Evolutionary conservation across 2,888 invertebrate genomes (phyloP).

Genomic region (Augochlorella aurata): DNA sequence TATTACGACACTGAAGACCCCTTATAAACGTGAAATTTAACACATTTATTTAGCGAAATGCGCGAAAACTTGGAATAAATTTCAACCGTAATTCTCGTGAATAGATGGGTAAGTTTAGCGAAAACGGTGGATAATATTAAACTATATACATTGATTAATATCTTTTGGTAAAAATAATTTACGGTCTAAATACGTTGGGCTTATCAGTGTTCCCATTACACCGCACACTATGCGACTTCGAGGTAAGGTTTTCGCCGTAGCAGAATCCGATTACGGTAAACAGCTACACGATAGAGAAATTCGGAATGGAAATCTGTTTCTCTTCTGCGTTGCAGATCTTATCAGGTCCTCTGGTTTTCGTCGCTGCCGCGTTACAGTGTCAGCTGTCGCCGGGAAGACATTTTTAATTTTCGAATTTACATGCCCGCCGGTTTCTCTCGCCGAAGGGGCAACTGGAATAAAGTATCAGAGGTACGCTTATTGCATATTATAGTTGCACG

Average conservation of each 20-base stretch:
- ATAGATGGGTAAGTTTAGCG: too few species aligned
- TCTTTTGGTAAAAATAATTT: too few species aligned
- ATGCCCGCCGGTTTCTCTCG: neutral
- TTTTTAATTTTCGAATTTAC: slow-evolving; percentile 13
- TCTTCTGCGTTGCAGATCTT: neutral
- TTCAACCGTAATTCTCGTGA: too few species aligned
- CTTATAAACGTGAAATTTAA: too few species aligned
- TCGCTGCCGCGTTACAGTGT: neutral
- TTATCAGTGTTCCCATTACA: too few species aligned
- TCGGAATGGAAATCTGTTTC: neutral
- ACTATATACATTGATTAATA: too few species aligned
- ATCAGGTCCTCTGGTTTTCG: neutral
- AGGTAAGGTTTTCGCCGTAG: neutral
- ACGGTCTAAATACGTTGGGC: too few species aligned
- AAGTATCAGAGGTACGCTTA: slow-evolving; percentile 33
- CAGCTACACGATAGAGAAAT: too few species aligned
- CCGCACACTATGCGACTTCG: neutral
- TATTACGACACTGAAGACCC: too few species aligned
- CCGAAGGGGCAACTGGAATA: neutral
- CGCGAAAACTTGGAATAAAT: too few species aligned
- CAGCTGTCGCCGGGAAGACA: neutral
- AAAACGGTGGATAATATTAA: too few species aligned
- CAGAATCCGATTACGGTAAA: neutral
- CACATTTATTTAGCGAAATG: too few species aligned
- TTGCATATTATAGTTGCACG: slow-evolving; percentile 19